Base-by-base conservation (phyloP, 1,140 invertebrate species). In the Lordiphosa stackelbergi region DNA sequence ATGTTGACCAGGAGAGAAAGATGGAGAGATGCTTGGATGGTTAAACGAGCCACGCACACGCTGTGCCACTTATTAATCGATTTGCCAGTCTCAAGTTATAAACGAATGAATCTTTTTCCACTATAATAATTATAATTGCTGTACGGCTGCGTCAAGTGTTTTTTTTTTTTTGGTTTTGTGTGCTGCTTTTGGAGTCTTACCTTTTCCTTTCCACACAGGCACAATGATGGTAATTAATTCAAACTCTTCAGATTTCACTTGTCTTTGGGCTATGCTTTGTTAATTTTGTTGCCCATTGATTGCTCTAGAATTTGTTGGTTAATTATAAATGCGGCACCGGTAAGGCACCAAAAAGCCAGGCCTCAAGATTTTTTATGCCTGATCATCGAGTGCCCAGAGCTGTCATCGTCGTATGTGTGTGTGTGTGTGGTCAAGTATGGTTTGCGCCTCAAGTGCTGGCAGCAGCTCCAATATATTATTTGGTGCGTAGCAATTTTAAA, bases 251-350 rank as follows among this genome's bases (percentile, higher is more conserved):
- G 72, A 79, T 81, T 79, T 79, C 77, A 77, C 72, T 83, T 81
- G 72, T 81, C 77, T 83, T 75, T 66, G 16, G 63, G 68, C 69
- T 48, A 69, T 46, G 60, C 54, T 47, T 66, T 47, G 31, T 52
- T 53, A 19, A 61, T 56, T 43, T 43, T 60, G 24, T 35, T 60
- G 41, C 24, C 55, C 69, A 70, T 60, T 59, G 57, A 70, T 79
- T 81, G 74, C 74, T 81, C 75, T 75, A 79, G 74, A 79, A 79
- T 81, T 74, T 81, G 75, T 71, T 53, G 61, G 61, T 70, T 78
- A 70, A 73, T 73, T 79, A 70, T 57, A 43, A 66, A 57, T 53
- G 56, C 42, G 56, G 56, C 51, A 48, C 46, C 66, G 64, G 24
- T 41, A 35, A 43, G 66, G 34, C 28, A 46, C 16, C 53, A 62